phyloP scores from a whole-genome alignment of 2,113 vertebrate genomes.

The Clarias batrachus region DNA sequence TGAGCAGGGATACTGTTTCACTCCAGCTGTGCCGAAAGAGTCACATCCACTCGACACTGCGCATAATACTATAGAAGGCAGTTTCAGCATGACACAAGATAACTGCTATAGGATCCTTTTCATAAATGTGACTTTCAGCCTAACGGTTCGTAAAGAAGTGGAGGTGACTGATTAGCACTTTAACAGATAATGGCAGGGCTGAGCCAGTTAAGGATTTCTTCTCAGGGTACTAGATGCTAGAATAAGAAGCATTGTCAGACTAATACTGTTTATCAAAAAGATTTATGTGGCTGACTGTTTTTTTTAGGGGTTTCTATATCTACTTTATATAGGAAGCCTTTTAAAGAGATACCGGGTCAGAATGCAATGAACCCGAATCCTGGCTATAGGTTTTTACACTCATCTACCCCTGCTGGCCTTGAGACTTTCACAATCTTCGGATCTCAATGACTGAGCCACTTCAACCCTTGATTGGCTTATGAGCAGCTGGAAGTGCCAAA shows the following conservation, averaged over 20 bases:
- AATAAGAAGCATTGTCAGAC: background rate
- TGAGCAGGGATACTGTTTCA: constrained; percentile 20
- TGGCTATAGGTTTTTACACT: background rate
- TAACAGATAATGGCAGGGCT: background rate
- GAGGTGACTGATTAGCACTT: background rate
- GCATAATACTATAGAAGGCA: background rate
- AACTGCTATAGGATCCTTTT: background rate
- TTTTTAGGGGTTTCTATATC: background rate
- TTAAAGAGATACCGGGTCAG: background rate
- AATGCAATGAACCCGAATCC: background rate
- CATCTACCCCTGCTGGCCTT: background rate
- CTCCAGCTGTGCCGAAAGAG: constrained; percentile 29
- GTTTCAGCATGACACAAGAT: constrained; percentile 11
- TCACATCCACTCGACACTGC: background rate
- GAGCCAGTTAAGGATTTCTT: background rate
- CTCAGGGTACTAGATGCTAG: background rate
- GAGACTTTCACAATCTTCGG: background rate
- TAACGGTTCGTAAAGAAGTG: background rate
- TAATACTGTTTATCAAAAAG: background rate
- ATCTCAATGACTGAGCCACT: background rate
- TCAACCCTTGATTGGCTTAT: background rate
- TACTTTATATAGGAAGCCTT: background rate
- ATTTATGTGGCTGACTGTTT: background rate
- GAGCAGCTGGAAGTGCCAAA: background rate
- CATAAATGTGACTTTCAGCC: background rate